Evolutionary conservation across 2,797 vertebrate species (phyloP).

Genomic region (Bradypodion ventrale): DNA sequence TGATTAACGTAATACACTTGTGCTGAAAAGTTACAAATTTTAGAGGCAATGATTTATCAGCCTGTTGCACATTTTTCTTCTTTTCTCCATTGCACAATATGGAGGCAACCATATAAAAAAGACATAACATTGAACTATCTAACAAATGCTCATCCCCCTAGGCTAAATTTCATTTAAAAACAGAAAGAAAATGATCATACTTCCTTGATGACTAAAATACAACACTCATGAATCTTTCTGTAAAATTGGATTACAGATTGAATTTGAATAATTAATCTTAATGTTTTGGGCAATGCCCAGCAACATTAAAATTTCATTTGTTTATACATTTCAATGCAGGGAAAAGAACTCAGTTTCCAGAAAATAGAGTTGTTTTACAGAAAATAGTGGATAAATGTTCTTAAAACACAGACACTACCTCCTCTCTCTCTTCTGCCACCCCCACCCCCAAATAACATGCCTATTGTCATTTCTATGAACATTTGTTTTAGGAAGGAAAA

Average conservation of each 20-base stretch:
- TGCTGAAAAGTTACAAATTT: constrained; percentile 34
- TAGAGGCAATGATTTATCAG: constrained; percentile 40
- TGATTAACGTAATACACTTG: constrained; percentile 6
- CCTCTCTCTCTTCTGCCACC: not conserved
- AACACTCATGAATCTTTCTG: constrained; percentile 49
- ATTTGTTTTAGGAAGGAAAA: constrained; percentile 22
- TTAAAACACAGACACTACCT: constrained; percentile 20
- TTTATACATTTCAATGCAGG: constrained; percentile 61
- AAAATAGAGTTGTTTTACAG: constrained; percentile 58
- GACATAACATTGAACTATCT: constrained; percentile 54
- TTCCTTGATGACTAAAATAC: constrained; percentile 56
- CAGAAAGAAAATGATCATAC: not conserved
- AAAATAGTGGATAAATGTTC: constrained; percentile 38
- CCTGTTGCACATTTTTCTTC: constrained; percentile 39
- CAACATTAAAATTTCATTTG: constrained; percentile 75
- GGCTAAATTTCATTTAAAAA: constrained; percentile 48
- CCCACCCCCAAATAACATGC: too few relatives aligned
- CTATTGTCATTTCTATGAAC: not conserved
- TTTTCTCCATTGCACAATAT: constrained; percentile 47
- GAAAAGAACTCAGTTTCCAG: constrained; percentile 61
- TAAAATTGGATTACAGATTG: constrained; percentile 70
- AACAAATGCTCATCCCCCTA: constrained; percentile 12
- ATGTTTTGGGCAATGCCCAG: constrained; percentile 71
- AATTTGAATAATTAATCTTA: constrained; percentile 80
- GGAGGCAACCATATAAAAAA: constrained; percentile 13